A percentile compares a stretch with the other conserved stretches of the same genome.
Evolutionary conservation across 1,140 invertebrate species (phyloP).

Genomic region (Halyomorpha halys): DNA sequence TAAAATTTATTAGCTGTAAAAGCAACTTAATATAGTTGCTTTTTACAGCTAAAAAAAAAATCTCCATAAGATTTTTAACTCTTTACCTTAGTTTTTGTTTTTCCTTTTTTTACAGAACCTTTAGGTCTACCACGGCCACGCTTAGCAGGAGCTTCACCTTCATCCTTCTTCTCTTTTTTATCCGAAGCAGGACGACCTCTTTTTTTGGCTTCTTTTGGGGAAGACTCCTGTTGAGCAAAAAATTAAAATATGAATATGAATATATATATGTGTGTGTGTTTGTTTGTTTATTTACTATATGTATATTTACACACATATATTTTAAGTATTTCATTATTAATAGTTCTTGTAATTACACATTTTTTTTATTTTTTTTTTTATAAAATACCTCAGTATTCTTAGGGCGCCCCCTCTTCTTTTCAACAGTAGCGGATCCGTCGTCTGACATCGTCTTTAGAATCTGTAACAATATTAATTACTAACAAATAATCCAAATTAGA

Average conservation of each 20-base stretch:
- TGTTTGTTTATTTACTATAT: too few relatives aligned
- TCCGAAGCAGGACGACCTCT: constrained; percentile 24
- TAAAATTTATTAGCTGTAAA: too few relatives aligned
- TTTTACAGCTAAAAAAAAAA: too few relatives aligned
- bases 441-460: constrained; percentile 26
- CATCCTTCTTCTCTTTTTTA: constrained; percentile 24
- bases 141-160: constrained; percentile 27
- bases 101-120: constrained; percentile 28
- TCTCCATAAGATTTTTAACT: too few relatives aligned
- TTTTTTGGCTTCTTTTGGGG: constrained; percentile 23
- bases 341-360: too few relatives aligned
- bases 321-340: too few relatives aligned
- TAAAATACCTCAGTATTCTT: constrained; percentile 8
- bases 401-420: constrained; percentile 26
- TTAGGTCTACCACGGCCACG: constrained; percentile 29
- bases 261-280: too few relatives aligned
- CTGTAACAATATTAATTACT: background rate
- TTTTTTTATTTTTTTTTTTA: too few relatives aligned
- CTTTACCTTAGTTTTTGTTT: constrained; percentile 27
- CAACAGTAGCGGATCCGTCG: constrained; percentile 25
- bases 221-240: background rate
- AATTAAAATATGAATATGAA: background rate
- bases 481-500: background rate
- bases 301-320: too few relatives aligned
- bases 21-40: too few relatives aligned